phyloP scores from a whole-genome alignment of 2,888 invertebrate genomes.

The Cistogaster globosa region DNA sequence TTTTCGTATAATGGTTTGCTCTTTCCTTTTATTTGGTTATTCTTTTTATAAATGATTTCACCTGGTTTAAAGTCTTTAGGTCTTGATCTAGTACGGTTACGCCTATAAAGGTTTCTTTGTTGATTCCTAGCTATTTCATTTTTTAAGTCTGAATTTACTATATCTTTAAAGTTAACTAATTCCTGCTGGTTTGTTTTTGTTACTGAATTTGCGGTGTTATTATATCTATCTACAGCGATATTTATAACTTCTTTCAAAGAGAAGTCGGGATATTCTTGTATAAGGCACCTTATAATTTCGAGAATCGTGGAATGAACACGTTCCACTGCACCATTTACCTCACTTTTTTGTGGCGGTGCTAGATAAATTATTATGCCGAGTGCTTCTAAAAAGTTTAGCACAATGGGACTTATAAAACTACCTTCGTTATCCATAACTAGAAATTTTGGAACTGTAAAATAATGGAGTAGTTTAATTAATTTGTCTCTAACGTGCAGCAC shows the following conservation, averaged over 20 bases:
- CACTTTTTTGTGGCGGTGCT: slow-evolving; percentile 66
- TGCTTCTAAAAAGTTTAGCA: slow-evolving; percentile 44
- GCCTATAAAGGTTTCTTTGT: slow-evolving; percentile 45
- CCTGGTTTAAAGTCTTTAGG: no score
- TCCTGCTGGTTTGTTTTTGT: slow-evolving; percentile 69
- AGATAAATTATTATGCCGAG: slow-evolving; percentile 63
- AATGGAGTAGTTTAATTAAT: slow-evolving; percentile 11
- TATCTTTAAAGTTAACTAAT: slow-evolving; percentile 59
- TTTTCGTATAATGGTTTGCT: no score
- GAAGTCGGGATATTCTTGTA: background rate
- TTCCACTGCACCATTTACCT: slow-evolving; percentile 68
- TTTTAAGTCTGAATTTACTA: slow-evolving; percentile 60
- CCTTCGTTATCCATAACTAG: slow-evolving; percentile 67
- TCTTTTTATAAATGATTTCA: no score
- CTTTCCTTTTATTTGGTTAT: no score
- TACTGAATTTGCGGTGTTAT: slow-evolving; percentile 57
- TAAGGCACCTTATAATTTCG: slow-evolving; percentile 19
- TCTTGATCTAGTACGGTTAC: background rate
- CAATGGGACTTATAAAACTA: slow-evolving; percentile 56
- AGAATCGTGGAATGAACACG: slow-evolving; percentile 46
- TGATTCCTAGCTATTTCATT: slow-evolving; percentile 65
- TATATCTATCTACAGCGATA: slow-evolving; percentile 19
- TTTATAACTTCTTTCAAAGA: background rate
- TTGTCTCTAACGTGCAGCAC: slow-evolving; percentile 22
- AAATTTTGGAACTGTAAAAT: slow-evolving; percentile 63